A percentile compares a stretch with the other conserved stretches of the same genome.
Evolutionary conservation across 2,113 vertebrate genomes (phyloP).

Genomic region (Penelope pileata): DNA sequence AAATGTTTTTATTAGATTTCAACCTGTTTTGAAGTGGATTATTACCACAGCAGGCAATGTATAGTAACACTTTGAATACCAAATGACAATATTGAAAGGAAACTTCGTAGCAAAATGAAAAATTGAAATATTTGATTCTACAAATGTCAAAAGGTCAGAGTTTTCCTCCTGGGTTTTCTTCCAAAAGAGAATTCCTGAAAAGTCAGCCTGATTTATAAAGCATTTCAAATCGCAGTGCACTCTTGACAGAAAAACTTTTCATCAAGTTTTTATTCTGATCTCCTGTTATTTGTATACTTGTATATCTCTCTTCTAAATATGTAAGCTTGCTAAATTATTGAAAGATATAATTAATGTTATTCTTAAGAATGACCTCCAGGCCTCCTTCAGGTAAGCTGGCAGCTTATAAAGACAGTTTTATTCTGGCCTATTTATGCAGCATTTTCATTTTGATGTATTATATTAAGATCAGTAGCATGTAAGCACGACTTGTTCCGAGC

Average conservation of each 20-base stretch:
- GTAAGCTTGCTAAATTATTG: background rate
- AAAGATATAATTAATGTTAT: background rate
- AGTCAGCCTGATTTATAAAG: background rate
- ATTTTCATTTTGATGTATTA: constrained; percentile 25
- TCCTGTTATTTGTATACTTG: background rate
- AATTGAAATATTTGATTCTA: constrained; percentile 5
- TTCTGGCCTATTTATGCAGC: background rate
- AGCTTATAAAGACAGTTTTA: background rate
- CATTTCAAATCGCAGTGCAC: background rate
- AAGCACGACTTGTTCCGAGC: background rate
- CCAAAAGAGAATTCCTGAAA: background rate
- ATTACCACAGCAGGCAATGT: background rate
- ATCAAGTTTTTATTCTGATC: background rate
- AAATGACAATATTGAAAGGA: background rate
- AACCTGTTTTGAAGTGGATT: background rate
- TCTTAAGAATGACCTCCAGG: background rate
- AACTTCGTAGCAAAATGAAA: background rate
- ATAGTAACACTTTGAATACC: background rate
- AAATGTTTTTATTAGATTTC: background rate
- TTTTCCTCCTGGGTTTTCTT: background rate
- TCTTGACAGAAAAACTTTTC: background rate
- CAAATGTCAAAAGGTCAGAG: background rate
- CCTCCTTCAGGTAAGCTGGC: background rate
- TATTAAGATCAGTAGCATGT: background rate
- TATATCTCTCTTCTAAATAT: background rate